Evolutionary conservation across 2,888 invertebrate species (phyloP), one percentile per base, ranked within the genome.

Genomic region (Dioctria rufipes): DNA sequence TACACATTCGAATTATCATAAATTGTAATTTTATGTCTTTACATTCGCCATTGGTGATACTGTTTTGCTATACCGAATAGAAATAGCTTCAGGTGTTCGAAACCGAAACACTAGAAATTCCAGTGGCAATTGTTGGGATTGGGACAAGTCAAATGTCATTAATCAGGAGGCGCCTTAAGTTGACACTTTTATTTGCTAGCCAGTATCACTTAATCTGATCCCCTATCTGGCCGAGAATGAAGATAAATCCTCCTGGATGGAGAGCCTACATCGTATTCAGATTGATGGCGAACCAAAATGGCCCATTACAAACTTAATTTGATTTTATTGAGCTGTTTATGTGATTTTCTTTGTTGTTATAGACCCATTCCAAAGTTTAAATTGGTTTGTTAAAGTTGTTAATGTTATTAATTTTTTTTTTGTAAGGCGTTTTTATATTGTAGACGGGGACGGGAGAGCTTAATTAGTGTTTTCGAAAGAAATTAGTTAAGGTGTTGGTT

Each of bases 161-260:
- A 82, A 82, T 82, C 82, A 82, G 82, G 75, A 58, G 61, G 61
- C 40, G 49, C 79, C 81, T 82, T 81, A 63, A 71, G 78, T 80
- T 82, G 82, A 82, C 82, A 81, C 78, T 82, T 82, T 82, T 82
- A 82, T 82, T 82, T 82, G 78, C 81, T 73, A 66, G 79, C 73
- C 61, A 61, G 75, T 75, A 67, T 82, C 82, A 79, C 77, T 80
- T 82, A 82, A 82, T 82, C 80, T 80, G 69, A 71, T 71, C 71
- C 71, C 39, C 46, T 71, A 71, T 71, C 71, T 71, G 54, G 71
- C n/a, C 71, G 71, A 71, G 46, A 54, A 71, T 71, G 71, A 71
- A 71, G 71, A 71, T 71, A 71, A 71, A 51, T 78, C 40, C 6
- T 54, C 40, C 11, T 66, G n/a, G n/a, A 11, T n/a, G 39, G 79